Conservation (phyloP, 2,888 invertebrate species). For the Andrena bicolor region DNA sequence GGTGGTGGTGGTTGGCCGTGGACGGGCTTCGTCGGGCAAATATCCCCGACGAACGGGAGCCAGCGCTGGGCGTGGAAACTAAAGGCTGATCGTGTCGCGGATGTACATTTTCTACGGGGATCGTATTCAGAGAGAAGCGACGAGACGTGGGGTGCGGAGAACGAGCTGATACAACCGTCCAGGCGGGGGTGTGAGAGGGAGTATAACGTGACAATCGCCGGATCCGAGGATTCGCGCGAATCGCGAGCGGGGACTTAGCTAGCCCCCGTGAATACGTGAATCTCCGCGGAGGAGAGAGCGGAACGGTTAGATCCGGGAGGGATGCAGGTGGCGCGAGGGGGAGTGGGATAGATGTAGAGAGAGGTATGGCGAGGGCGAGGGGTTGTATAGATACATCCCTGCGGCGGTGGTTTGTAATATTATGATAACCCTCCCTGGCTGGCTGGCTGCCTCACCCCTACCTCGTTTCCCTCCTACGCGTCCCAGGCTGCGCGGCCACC, state of each 20-base stretch:
- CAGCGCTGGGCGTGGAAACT: constrained; percentile 73
- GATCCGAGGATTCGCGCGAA: constrained; percentile 81
- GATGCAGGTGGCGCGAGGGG: background rate
- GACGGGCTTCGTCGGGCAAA: constrained; percentile 67
- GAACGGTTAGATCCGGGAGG: constrained; percentile 40
- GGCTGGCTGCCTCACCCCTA: constrained; percentile 66
- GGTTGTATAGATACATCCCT: constrained; percentile 82
- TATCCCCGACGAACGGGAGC: constrained; percentile 65
- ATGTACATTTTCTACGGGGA: constrained; percentile 72
- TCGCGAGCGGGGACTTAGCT: constrained; percentile 79
- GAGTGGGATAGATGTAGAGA: constrained; percentile 35
- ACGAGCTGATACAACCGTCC: constrained; percentile 50
- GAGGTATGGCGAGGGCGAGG: constrained; percentile 63
- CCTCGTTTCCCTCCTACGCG: constrained; percentile 75
- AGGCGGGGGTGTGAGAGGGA: constrained; percentile 43
- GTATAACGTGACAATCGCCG: constrained; percentile 78
- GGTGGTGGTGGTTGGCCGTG: constrained; percentile 52
- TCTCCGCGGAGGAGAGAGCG: constrained; percentile 53
- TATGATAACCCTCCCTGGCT: constrained; percentile 83
- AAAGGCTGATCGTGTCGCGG: constrained; percentile 74
- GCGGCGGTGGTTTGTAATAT: constrained; percentile 84
- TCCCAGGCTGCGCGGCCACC: constrained; percentile 78
- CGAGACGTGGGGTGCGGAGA: constrained; percentile 45
- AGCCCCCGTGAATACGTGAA: constrained; percentile 48
- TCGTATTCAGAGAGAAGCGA: constrained; percentile 65